Percentiles rank a stretch among this genome's conserved stretches.
Evolutionary conservation across 2,113 vertebrate genomes (phyloP).

Genomic region (Menidia beryllina): DNA sequence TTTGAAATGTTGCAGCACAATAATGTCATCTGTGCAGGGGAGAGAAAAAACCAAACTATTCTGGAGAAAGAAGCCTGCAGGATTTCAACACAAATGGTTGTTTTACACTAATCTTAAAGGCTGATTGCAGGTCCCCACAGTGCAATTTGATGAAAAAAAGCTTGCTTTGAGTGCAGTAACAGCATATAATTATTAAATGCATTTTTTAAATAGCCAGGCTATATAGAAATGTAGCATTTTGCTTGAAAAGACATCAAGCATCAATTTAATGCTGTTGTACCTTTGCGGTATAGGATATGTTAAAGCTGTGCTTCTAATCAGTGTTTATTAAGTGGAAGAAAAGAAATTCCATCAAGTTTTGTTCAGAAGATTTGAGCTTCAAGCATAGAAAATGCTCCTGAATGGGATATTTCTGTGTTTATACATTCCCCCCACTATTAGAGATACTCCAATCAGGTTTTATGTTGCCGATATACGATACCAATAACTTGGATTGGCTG

Average conservation of each 20-base stretch:
- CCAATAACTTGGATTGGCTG: too few species aligned
- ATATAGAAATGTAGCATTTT: too few species aligned
- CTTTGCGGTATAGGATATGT: too few species aligned
- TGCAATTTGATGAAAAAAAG: background rate
- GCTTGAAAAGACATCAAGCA: background rate
- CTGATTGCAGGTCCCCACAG: background rate
- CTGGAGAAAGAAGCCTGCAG: conserved; percentile 9
- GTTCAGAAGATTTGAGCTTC: background rate
- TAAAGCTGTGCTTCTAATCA: background rate
- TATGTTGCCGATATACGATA: too few species aligned
- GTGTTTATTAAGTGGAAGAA: background rate
- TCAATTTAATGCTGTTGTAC: background rate
- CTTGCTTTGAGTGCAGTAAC: conserved; percentile 16
- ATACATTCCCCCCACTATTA: too few species aligned
- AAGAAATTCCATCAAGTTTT: conserved; percentile 22
- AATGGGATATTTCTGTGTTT: too few species aligned
- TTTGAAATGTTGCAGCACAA: conserved; percentile 31
- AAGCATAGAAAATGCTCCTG: background rate
- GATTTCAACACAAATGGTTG: conserved; percentile 20
- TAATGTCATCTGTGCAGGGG: conserved; percentile 20
- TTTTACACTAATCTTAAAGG: conserved; percentile 36
- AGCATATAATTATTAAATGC: conserved; percentile 38
- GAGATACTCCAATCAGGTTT: too few species aligned
- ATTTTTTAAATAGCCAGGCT: too few species aligned
- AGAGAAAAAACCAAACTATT: conserved; percentile 34